These are phyloP conservation scores for Xiphorhynchus erythropygius DNA, from an alignment of 2,797 vertebrate genomes.

Conservation along the genomic window DNA sequence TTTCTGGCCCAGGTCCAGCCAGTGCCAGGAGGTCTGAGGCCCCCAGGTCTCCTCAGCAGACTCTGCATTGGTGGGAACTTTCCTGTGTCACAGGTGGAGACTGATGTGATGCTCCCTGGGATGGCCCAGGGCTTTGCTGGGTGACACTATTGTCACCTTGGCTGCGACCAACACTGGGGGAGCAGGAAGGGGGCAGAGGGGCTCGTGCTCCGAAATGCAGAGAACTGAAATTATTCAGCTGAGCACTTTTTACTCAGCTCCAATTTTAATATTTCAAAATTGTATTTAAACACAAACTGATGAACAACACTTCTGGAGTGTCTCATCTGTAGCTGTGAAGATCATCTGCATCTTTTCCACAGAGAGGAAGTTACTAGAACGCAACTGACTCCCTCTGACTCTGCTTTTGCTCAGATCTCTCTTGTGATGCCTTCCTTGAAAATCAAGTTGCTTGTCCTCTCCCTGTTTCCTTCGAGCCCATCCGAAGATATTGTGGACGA, in stretches of 20 bases:
- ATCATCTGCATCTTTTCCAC: not conserved
- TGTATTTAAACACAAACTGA: not conserved
- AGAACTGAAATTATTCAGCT: not conserved
- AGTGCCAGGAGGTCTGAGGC: not conserved
- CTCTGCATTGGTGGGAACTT: not conserved
- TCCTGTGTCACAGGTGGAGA: not conserved
- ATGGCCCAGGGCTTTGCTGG: rapidly evolving
- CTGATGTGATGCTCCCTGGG: not conserved
- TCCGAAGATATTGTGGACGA: not conserved
- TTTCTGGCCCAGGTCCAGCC: not conserved
- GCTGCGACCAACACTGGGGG: not conserved
- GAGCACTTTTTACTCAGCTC: not conserved
- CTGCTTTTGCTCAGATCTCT: not conserved
- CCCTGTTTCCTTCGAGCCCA: not conserved
- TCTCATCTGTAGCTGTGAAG: not conserved
- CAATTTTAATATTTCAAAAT: not conserved
- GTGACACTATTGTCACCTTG: not conserved
- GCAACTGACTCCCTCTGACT: not conserved
- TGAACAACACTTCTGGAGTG: not conserved
- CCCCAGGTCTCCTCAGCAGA: not conserved
- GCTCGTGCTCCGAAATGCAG: not conserved
- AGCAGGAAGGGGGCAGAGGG: not conserved
- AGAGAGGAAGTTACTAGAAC: not conserved
- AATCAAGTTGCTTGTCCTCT: not conserved
- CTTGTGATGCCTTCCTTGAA: not conserved